Evolutionary conservation across 1,140 invertebrate species (phyloP).

Genomic region (Drosophila arizonae): DNA sequence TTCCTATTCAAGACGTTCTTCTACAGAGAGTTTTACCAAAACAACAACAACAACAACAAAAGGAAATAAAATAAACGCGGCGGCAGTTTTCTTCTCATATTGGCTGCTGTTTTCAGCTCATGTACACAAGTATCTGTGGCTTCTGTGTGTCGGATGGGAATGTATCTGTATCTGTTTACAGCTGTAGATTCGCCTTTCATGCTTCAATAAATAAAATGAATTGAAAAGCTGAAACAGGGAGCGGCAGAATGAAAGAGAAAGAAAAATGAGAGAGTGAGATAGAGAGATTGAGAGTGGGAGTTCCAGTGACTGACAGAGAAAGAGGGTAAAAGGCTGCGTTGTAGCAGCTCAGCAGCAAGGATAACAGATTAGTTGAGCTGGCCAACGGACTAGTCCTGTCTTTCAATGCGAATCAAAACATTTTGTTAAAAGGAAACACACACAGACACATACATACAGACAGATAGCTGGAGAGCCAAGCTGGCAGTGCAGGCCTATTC

Average conservation of each 20-base stretch:
- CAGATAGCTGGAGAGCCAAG: conserved; percentile 7
- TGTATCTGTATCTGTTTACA: conserved; percentile 51
- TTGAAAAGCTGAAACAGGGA: conserved; percentile 63
- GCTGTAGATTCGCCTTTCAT: conserved; percentile 66
- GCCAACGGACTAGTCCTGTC: conserved; percentile 56
- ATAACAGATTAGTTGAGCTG: conserved; percentile 78
- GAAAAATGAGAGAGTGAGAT: conserved; percentile 22
- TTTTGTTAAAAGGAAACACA: conserved; percentile 72
- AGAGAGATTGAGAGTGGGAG: neutral
- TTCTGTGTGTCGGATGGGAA: conserved; percentile 16
- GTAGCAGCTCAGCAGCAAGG: conserved; percentile 37
- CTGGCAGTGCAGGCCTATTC: conserved; percentile 58
- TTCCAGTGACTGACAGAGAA: neutral
- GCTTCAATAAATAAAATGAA: conserved; percentile 81
- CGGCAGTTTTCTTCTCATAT: conserved; percentile 71
- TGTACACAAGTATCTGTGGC: conserved; percentile 46
- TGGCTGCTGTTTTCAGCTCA: conserved; percentile 45
- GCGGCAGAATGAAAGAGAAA: conserved; percentile 14
- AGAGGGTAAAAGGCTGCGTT: conserved; percentile 22
- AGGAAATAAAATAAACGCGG: conserved; percentile 23
- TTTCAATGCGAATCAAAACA: conserved; percentile 77
- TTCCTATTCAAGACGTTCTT: conserved; percentile 19
- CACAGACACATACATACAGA: conserved; percentile 30
- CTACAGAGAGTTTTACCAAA: conserved; percentile 8
- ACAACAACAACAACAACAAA: conserved; percentile 1